Evolutionary conservation across 2,888 invertebrate genomes (phyloP).

Genomic region (Gymnocheta viridis): DNA sequence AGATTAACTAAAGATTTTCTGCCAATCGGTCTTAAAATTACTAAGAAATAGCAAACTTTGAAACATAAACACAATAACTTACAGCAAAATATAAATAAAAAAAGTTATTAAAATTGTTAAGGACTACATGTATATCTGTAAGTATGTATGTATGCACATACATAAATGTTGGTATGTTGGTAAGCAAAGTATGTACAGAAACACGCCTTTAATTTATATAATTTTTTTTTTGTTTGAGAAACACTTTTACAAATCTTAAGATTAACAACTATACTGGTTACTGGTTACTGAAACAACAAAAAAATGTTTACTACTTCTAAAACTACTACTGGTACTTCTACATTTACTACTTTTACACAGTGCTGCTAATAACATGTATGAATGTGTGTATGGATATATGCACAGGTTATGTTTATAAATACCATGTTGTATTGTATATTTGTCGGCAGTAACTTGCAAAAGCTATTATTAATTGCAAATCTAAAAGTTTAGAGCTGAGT

Average conservation of each 20-base stretch:
- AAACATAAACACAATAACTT: neutral
- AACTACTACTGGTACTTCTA: neutral
- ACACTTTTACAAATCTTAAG: conserved; percentile 38
- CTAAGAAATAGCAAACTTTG: neutral
- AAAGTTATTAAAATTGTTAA: conserved; percentile 36
- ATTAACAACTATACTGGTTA: conserved; percentile 33
- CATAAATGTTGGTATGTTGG: neutral
- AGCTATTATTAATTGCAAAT: conserved; percentile 54
- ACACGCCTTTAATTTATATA: conserved; percentile 28
- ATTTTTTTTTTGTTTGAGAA: conserved; percentile 9
- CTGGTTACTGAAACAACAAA: conserved; percentile 21
- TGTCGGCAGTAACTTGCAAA: conserved; percentile 11
- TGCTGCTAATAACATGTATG: neutral
- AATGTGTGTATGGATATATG: neutral
- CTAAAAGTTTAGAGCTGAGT: conserved; percentile 24
- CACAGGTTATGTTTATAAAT: neutral
- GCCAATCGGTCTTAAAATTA: neutral
- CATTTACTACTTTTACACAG: neutral
- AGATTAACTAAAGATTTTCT: neutral
- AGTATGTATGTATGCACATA: neutral
- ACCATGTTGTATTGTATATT: neutral
- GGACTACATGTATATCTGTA: neutral
- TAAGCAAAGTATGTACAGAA: conserved; percentile 18
- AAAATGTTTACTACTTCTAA: neutral
- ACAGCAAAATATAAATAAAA: neutral